Evolutionary conservation across 2,888 invertebrate species (phyloP).

Genomic region (Yponomeuta evonymella): DNA sequence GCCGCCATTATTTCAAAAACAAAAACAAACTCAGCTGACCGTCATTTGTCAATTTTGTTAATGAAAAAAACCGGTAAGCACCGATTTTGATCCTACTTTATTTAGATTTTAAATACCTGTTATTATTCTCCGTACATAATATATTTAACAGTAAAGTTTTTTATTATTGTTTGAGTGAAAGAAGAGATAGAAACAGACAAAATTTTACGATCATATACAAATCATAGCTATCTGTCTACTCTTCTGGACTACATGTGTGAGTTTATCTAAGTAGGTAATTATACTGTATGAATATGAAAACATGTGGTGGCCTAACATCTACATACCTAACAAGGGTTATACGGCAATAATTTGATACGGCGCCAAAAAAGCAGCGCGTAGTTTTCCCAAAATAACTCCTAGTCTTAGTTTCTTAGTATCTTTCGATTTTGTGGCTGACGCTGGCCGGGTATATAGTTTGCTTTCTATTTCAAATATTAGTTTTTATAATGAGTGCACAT

Average conservation of each 20-base stretch:
- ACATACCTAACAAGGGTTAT: too few species aligned
- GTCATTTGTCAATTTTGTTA: not conserved
- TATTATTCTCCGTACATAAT: not conserved
- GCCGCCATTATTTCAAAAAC: constrained; percentile 12
- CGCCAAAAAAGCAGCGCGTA: constrained; percentile 58
- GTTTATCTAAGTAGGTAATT: too few species aligned
- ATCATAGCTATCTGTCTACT: too few species aligned
- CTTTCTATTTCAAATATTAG: constrained; percentile 4
- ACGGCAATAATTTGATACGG: constrained; percentile 47
- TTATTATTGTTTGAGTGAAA: too few species aligned
- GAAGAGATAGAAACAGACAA: too few species aligned
- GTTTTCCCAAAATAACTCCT: constrained; percentile 61
- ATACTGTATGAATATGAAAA: too few species aligned
- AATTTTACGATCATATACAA: too few species aligned
- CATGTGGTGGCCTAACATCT: too few species aligned
- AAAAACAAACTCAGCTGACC: constrained; percentile 33
- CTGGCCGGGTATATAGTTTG: not conserved
- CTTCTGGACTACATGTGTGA: too few species aligned
- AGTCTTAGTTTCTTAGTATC: constrained; percentile 51
- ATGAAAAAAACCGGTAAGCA: not conserved
- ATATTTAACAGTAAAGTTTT: too few species aligned
- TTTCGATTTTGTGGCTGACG: constrained; percentile 29
- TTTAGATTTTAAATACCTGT: not conserved
- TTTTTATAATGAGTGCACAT: constrained; percentile 60
- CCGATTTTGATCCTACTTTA: not conserved